phyloP scores from a whole-genome alignment of 2,113 vertebrate species.

The Crocuta crocuta region DNA sequence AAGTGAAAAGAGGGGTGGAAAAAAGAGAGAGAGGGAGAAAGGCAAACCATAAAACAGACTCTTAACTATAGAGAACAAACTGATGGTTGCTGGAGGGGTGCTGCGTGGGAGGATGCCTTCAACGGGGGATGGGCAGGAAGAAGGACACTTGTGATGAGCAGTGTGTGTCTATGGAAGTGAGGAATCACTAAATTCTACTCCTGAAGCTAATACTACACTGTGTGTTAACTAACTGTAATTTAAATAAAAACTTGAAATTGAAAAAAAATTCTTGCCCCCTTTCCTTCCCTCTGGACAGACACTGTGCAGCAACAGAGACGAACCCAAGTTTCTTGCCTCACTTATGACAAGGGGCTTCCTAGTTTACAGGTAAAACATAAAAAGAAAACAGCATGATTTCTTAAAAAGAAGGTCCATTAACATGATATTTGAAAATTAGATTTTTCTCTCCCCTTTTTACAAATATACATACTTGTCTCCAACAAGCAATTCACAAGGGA shows the following conservation, averaged over 20 bases:
- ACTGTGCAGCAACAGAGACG: neutral
- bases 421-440: neutral
- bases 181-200: neutral
- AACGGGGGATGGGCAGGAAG: neutral
- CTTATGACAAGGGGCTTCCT: neutral
- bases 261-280: neutral
- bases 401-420: neutral
- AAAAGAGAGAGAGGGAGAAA: neutral
- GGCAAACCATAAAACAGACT: neutral
- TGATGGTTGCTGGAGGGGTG: neutral
- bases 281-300: neutral
- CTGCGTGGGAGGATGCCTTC: neutral
- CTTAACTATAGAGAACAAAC: neutral
- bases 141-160: neutral
- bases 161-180: neutral
- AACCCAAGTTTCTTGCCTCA: neutral
- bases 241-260: neutral
- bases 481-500: neutral
- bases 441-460: neutral
- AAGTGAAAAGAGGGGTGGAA: too few relatives aligned
- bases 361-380: neutral
- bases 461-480: neutral
- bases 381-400: slow-evolving; percentile 12
- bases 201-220: neutral
- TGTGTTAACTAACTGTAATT: neutral